These are phyloP conservation scores for Tachina fera DNA, from an alignment of 2,888 invertebrate species.

Conservation along the genomic window DNA sequence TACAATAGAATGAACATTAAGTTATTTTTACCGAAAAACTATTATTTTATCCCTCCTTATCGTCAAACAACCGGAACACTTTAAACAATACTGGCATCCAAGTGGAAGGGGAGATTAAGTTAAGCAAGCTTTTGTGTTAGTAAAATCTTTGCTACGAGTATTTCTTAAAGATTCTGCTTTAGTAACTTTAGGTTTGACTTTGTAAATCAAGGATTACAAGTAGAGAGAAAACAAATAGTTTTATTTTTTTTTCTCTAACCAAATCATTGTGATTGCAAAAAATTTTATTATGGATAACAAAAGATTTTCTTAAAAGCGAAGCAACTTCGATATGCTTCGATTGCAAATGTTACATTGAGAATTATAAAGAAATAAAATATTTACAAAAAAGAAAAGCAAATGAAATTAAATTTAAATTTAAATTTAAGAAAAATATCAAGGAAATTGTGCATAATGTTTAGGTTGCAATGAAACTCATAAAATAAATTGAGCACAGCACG, in stretches of 20 bases:
- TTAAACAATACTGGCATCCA: slow-evolving; percentile 14
- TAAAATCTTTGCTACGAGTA: slow-evolving; percentile 18
- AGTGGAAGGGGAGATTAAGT: slow-evolving; percentile 13
- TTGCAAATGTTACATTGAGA: background rate
- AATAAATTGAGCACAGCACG: no score
- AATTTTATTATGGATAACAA: slow-evolving; percentile 26
- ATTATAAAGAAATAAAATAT: slow-evolving; percentile 2
- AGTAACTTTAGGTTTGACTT: slow-evolving; percentile 27
- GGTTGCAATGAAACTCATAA: no score
- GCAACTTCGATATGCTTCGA: background rate
- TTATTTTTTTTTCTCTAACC: background rate
- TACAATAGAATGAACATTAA: slow-evolving; percentile 14
- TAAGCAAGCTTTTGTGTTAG: slow-evolving; percentile 21
- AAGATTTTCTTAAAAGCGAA: slow-evolving; percentile 1
- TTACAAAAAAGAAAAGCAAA: no score
- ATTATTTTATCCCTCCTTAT: slow-evolving; percentile 16
- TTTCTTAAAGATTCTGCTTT: slow-evolving; percentile 25
- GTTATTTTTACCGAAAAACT: slow-evolving; percentile 30
- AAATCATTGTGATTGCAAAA: slow-evolving; percentile 16
- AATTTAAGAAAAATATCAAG: background rate
- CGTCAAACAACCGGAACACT: background rate
- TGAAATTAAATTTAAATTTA: background rate
- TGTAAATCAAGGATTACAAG: slow-evolving; percentile 23
- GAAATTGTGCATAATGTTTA: background rate
- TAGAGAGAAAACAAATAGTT: background rate